Evolutionary conservation across 2,113 vertebrate species (phyloP).

Genomic region (Columbina picui): DNA sequence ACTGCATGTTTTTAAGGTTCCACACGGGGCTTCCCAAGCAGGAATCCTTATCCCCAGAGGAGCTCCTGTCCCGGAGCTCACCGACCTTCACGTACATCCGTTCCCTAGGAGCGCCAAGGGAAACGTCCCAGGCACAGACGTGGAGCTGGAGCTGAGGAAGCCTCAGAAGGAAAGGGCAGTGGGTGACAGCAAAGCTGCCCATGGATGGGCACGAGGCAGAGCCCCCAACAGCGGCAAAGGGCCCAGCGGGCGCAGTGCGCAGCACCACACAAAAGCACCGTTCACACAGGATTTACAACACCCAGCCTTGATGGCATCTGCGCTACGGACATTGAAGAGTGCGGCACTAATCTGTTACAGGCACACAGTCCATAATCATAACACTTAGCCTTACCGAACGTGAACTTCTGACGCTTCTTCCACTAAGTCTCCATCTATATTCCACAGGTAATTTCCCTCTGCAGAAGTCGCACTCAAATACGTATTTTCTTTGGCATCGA

Average conservation of each 20-base stretch:
- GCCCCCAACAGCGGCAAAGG: neutral
- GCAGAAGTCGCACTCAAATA: slow-evolving; percentile 25
- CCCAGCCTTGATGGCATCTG: neutral
- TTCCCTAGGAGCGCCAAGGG: neutral
- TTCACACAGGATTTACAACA: neutral
- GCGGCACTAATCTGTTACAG: neutral
- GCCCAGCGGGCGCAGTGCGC: neutral
- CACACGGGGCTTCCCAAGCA: neutral
- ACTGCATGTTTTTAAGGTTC: neutral
- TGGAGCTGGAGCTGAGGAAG: neutral
- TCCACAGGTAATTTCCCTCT: slow-evolving; percentile 81
- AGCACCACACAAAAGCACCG: neutral
- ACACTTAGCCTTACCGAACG: slow-evolving; percentile 72
- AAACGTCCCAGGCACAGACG: neutral
- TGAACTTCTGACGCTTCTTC: slow-evolving; percentile 79
- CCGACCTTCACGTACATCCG: neutral
- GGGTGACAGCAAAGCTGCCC: neutral
- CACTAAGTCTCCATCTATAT: slow-evolving; percentile 86
- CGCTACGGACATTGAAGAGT: neutral
- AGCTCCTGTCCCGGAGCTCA: neutral
- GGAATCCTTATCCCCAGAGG: neutral
- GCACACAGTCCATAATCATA: neutral
- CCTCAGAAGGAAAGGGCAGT: neutral
- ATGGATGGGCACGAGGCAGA: neutral
- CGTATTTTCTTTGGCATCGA: slow-evolving; percentile 31